phyloP scores from a whole-genome alignment of 1,140 invertebrate genomes.

The Capitella teleta region DNA sequence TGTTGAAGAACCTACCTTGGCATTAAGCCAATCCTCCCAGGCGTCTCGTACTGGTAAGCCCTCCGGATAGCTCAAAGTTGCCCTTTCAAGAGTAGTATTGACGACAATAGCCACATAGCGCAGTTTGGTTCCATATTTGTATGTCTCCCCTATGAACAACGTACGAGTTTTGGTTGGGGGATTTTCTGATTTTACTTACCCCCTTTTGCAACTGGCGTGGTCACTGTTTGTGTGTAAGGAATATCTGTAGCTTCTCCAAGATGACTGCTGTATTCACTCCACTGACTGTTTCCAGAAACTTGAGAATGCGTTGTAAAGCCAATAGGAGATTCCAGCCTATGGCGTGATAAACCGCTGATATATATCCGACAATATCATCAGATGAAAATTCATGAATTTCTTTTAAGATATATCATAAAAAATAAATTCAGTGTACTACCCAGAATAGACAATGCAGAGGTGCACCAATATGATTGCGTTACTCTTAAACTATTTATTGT shows the following conservation, averaged over 20 bases:
- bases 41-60: slow-evolving; percentile 21
- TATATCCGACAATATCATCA: not conserved
- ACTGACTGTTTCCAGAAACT: not conserved
- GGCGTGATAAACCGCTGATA: not conserved
- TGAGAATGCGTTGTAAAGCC: slow-evolving; percentile 15
- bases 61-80: slow-evolving; percentile 19
- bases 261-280: not conserved
- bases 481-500: not conserved
- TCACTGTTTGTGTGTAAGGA: not conserved
- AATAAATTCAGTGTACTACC: no score
- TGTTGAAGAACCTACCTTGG: no score
- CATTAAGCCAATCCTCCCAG: slow-evolving; percentile 26
- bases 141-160: no score
- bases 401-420: not conserved
- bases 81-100: slow-evolving; percentile 20
- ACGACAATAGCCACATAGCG: slow-evolving; percentile 20
- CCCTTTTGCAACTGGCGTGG: not conserved
- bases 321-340: slow-evolving; percentile 11
- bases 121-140: slow-evolving; percentile 17
- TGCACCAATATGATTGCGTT: not conserved
- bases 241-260: not conserved
- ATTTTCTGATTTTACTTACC: no score
- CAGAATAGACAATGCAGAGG: not conserved
- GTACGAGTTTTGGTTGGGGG: no score
- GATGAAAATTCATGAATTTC: not conserved